A percentile compares a stretch with the other conserved stretches of the same genome.
Conservation (phyloP, 30 jellyfish, hydroid and myxozoan species). For the Aurelia coerulea region DNA sequence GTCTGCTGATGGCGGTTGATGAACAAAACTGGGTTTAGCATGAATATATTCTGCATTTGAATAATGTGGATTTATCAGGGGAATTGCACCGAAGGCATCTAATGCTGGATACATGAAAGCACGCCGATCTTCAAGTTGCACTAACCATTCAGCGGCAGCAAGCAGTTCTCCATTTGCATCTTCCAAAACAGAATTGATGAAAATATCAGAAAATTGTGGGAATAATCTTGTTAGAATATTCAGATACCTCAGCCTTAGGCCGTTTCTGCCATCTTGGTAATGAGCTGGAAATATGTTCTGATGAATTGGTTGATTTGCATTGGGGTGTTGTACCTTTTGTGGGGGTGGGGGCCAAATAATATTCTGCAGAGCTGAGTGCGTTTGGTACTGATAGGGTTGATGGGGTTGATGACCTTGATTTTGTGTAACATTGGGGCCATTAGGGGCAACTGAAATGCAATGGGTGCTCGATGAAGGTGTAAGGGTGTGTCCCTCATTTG, state of each 20-base stretch:
- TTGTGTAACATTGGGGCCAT: conserved; percentile 2
- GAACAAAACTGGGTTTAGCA: conserved; percentile 7
- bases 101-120: conserved; percentile 67
- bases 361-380: conserved; percentile 5
- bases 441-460: conserved; percentile 2
- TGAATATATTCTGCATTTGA: conserved; percentile 21
- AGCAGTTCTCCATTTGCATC: conserved; percentile 60
- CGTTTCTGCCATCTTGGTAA: conserved; percentile 53
- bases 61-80: conserved; percentile 22
- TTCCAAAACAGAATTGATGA: conserved; percentile 64
- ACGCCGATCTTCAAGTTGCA: conserved; percentile 63
- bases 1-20: neutral
- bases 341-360: conserved; percentile 6
- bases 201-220: conserved; percentile 67
- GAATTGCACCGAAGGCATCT: conserved; percentile 49
- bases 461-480: neutral
- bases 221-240: conserved; percentile 45
- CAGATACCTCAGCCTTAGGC: conserved; percentile 33
- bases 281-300: conserved; percentile 15
- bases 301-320: neutral
- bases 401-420: conserved; percentile 5
- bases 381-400: conserved; percentile 4
- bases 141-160: conserved; percentile 77
- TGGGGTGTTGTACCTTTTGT: conserved; percentile 42
- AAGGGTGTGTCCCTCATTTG: neutral